Evolutionary conservation across 2,888 invertebrate genomes (phyloP), one percentile per base, ranked within the genome.

Genomic region (Agrochola lychnidis): DNA sequence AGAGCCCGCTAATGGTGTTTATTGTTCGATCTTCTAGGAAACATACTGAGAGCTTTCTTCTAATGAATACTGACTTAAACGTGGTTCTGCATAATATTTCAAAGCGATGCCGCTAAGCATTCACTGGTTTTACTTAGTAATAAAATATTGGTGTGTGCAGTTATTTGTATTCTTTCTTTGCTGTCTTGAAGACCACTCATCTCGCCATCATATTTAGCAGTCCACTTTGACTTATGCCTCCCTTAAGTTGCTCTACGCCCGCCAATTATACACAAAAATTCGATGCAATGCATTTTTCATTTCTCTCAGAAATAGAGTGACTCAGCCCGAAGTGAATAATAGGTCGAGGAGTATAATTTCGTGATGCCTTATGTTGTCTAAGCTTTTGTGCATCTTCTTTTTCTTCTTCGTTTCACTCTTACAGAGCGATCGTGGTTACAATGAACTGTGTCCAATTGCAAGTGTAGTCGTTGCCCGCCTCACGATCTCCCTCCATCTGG

Each of bases 1-100:
- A 63, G 70, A 62, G 68, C 19, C 66, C 14, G 73, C 73, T 85
- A 85, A 83, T 83, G 63, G 57, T 85, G 59, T 82, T 78, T 82
- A 82, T 85, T 82, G 70, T 78, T 67, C 42, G 48, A 12, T 62
- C 22, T 73, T 67, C 71, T 48, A 42, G 56, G 64, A 73, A 83
- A 62, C 12, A n/a, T 57, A 22, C 62, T 12, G 30, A 56, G 63
- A 76, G 56, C 70, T 81, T 85, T 82, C 85, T 77, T 83, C 82
- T 72, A 59, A 74, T 74, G 64, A 77, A 56, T 71, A 74, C 71
- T 64, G 40, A 48, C 22, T 53, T 73, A 66, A 69, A 76, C 73
- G 57, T 73, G 81, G 73, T 62, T 72, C n/a, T 56, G 67, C 66
- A 72, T 71, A 77, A 70, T 69, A 40, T 64, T 70, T 72, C 64